These are phyloP conservation scores for Heterodera filipjevi DNA, from an alignment of 2,888 invertebrate genomes.

Conservation along the genomic window DNA sequence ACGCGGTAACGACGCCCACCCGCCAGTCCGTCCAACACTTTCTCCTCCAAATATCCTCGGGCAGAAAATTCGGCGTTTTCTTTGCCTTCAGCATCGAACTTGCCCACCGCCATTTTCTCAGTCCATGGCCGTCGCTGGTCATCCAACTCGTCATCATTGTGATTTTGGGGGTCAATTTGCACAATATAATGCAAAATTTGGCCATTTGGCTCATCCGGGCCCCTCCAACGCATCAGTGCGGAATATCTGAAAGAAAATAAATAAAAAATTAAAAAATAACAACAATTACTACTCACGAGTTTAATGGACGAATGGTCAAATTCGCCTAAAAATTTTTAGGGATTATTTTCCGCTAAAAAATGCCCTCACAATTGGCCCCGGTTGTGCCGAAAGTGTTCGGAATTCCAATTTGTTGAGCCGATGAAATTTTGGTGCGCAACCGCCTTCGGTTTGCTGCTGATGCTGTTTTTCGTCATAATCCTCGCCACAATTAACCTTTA, in stretches of 20 bases:
- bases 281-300: background rate
- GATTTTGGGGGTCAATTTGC: slow-evolving; percentile 25
- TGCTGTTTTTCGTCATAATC: background rate
- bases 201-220: slow-evolving; percentile 59
- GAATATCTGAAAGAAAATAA: slow-evolving; percentile 43
- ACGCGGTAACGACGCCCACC: slow-evolving; percentile 52
- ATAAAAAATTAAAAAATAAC: background rate
- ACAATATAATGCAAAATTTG: slow-evolving; percentile 55
- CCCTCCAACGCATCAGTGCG: slow-evolving; percentile 55
- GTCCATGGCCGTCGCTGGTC: slow-evolving; percentile 19
- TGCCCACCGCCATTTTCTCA: background rate
- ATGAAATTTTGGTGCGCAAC: slow-evolving; percentile 12
- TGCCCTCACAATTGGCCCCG: slow-evolving; percentile 19
- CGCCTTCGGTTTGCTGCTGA: background rate
- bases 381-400: slow-evolving; percentile 8
- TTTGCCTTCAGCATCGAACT: background rate
- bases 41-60: slow-evolving; percentile 1
- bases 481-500: slow-evolving; percentile 38
- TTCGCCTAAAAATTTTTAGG: slow-evolving; percentile 3
- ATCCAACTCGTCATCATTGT: slow-evolving; percentile 2
- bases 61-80: slow-evolving; percentile 13
- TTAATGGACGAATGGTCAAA: slow-evolving; percentile 24
- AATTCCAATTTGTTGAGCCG: slow-evolving; percentile 15
- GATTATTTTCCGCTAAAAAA: background rate
- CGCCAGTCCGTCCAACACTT: slow-evolving; percentile 54